These are phyloP conservation scores for Aphodius granarius DNA, from an alignment of 2,888 invertebrate genomes.

Conservation along the genomic window DNA sequence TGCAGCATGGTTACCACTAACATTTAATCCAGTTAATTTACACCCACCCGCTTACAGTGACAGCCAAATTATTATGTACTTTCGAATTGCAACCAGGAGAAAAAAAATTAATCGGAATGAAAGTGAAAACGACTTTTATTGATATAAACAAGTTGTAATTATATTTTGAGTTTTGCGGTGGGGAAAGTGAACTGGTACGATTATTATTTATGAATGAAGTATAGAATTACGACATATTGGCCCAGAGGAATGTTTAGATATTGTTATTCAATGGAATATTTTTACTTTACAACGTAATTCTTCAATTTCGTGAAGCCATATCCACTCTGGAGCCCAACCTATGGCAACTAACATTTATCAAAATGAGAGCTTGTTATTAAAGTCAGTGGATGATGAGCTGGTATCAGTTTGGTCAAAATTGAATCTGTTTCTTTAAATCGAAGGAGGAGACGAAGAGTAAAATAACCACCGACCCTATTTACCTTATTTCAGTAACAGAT, in stretches of 20 bases:
- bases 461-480: no score
- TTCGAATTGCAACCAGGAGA: not conserved
- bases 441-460: no score
- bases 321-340: no score
- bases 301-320: no score
- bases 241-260: not conserved
- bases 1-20: not conserved
- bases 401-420: no score
- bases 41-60: not conserved
- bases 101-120: not conserved
- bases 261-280: not conserved
- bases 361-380: no score
- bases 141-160: not conserved
- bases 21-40: not conserved
- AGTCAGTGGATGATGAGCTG: no score
- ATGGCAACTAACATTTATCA: no score
- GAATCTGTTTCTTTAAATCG: no score
- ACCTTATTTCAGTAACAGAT: not conserved
- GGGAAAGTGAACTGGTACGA: not conserved
- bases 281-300: no score
- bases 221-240: not conserved
- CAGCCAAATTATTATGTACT: not conserved
- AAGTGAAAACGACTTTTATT: not conserved
- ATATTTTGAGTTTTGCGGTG: not conserved
- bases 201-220: not conserved